phyloP scores from a whole-genome alignment of 2,888 invertebrate genomes.

The Dioctria rufipes region DNA sequence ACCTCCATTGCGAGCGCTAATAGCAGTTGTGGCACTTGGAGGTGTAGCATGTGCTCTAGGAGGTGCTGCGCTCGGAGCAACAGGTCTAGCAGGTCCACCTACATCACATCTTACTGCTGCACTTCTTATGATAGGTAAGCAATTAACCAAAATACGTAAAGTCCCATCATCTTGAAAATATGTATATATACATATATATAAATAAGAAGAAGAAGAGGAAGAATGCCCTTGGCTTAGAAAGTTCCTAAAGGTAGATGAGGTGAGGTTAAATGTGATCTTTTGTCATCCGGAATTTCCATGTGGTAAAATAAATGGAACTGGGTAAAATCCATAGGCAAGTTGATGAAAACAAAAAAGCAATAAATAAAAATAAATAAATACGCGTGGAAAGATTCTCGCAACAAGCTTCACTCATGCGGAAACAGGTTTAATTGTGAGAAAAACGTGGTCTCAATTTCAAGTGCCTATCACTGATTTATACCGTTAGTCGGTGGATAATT shows the following conservation, averaged over 20 bases:
- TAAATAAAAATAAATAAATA: too few species aligned
- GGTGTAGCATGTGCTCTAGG: constrained; percentile 71
- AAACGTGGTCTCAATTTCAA: constrained; percentile 53
- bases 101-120: constrained; percentile 71
- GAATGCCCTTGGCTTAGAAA: too few species aligned
- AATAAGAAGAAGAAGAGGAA: too few species aligned
- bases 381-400: not conserved
- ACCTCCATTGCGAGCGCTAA: constrained; percentile 70
- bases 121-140: constrained; percentile 71
- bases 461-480: constrained; percentile 49
- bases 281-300: not conserved
- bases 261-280: not conserved
- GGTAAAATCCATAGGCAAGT: not conserved
- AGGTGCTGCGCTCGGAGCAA: constrained; percentile 70
- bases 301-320: constrained; percentile 8
- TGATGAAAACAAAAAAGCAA: too few species aligned
- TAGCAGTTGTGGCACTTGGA: constrained; percentile 71
- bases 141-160: not conserved
- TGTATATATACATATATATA: too few species aligned
- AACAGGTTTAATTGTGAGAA: constrained; percentile 55
- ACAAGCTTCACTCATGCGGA: constrained; percentile 35
- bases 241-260: too few species aligned
- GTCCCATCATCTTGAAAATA: constrained; percentile 16
- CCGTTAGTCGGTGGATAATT: constrained; percentile 37
- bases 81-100: constrained; percentile 70